phyloP scores from a whole-genome alignment of 2,888 invertebrate genomes.

The Camponotus fellah region DNA sequence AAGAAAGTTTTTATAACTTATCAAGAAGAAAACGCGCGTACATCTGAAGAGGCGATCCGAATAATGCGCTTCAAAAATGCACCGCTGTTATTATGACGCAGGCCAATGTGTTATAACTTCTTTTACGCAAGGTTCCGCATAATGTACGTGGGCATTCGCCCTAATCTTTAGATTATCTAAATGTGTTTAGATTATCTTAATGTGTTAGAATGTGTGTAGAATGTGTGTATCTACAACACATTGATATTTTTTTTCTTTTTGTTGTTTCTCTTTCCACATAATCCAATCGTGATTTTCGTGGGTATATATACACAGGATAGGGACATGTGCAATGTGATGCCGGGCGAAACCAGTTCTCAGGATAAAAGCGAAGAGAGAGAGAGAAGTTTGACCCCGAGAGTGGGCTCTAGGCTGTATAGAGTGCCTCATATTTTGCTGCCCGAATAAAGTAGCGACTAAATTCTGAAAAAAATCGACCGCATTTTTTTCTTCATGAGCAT shows the following conservation, averaged over 20 bases:
- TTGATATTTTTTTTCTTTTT: conserved; percentile 36
- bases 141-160: conserved; percentile 34
- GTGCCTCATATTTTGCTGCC: conserved; percentile 61
- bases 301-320: conserved; percentile 55
- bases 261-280: conserved; percentile 38
- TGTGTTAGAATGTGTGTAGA: background rate
- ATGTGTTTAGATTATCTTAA: no score
- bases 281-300: conserved; percentile 70
- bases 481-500: background rate
- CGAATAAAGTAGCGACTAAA: background rate
- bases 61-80: no score
- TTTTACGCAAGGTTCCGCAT: conserved; percentile 30
- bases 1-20: no score
- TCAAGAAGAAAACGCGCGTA: no score
- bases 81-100: no score
- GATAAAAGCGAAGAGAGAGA: conserved; percentile 64
- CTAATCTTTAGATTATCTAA: conserved; percentile 63
- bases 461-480: background rate
- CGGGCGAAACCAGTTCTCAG: conserved; percentile 73
- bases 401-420: conserved; percentile 62
- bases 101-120: conserved; percentile 58
- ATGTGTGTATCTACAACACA: conserved; percentile 12
- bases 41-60: no score
- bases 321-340: conserved; percentile 70
- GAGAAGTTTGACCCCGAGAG: conserved; percentile 65